Conservation (phyloP, 37 sponge, comb jelly and placozoan species). For the Haliclona indistincta region DNA sequence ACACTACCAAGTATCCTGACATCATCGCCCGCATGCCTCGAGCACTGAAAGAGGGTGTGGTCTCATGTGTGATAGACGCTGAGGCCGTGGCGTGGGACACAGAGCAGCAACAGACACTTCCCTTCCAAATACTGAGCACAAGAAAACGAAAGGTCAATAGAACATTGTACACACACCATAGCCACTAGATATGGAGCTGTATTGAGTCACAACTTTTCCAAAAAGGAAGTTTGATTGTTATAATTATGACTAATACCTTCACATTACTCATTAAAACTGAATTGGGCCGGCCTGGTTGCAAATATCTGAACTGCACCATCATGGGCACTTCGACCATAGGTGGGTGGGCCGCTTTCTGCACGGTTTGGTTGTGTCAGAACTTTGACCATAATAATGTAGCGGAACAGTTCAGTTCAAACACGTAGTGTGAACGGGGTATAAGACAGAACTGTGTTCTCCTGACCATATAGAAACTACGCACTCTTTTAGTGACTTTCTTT, state of each 20-base stretch:
- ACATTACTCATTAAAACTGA: too few relatives aligned
- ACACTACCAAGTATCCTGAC: conserved; percentile 96
- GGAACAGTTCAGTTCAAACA: not conserved
- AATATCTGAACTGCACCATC: too few relatives aligned
- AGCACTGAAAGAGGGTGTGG: conserved; percentile 57
- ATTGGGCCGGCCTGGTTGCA: too few relatives aligned
- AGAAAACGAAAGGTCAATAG: conserved; percentile 95
- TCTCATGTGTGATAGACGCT: conserved; percentile 89
- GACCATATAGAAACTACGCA: not conserved
- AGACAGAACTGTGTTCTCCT: too few relatives aligned
- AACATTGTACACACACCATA: not conserved
- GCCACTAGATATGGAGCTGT: too few relatives aligned
- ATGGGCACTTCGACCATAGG: too few relatives aligned
- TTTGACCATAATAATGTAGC: not conserved
- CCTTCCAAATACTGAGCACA: conserved; percentile 96
- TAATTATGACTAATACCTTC: too few relatives aligned
- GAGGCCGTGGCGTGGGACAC: conserved; percentile 98
- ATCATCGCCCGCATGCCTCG: conserved; percentile 90
- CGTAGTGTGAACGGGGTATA: not conserved
- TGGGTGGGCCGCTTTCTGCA: too few relatives aligned
- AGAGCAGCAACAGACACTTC: conserved; percentile 89
- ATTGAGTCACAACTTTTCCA: too few relatives aligned
- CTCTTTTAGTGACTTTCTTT: not conserved
- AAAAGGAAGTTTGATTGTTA: too few relatives aligned
- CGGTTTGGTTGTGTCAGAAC: too few relatives aligned